A percentile compares a stretch with the other conserved stretches of the same genome.
phyloP scores from a whole-genome alignment of 2,113 vertebrate species.

The Danio rerio region DNA sequence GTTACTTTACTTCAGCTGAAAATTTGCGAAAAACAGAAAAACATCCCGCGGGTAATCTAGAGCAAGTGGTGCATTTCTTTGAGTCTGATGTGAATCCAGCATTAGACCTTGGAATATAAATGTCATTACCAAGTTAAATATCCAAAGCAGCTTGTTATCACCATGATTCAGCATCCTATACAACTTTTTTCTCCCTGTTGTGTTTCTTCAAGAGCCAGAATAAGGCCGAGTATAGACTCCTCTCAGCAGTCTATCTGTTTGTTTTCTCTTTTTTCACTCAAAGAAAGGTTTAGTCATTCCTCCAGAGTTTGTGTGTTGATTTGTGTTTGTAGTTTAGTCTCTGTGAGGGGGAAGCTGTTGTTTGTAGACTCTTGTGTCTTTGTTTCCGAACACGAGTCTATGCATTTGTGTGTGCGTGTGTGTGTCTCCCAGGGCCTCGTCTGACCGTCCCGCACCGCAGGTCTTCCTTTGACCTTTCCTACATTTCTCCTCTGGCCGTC shows the following conservation, averaged over 20 bases:
- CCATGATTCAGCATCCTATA: conserved; percentile 1
- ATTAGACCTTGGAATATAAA: no score
- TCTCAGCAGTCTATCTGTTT: neutral
- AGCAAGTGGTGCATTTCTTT: no score
- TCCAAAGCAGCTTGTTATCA: neutral
- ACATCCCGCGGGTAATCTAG: no score
- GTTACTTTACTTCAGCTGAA: no score
- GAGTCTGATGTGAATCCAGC: no score
- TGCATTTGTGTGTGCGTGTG: neutral
- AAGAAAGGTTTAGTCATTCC: neutral
- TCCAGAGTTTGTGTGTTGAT: neutral
- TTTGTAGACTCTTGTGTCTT: neutral
- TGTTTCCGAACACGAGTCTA: neutral
- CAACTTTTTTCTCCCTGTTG: neutral
- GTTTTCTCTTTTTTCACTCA: neutral
- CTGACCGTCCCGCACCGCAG: neutral
- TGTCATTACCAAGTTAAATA: no score
- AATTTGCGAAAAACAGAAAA: no score
- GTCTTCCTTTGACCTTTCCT: conserved; percentile 24
- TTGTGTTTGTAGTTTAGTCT: neutral
- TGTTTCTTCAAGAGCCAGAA: no score
- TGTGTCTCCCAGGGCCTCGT: neutral
- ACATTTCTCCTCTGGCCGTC: neutral
- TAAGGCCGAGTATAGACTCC: neutral
- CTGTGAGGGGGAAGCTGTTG: neutral